These are phyloP conservation scores for Charadrius vociferus DNA, from an alignment of 2,113 vertebrate species.

Conservation along the genomic window DNA sequence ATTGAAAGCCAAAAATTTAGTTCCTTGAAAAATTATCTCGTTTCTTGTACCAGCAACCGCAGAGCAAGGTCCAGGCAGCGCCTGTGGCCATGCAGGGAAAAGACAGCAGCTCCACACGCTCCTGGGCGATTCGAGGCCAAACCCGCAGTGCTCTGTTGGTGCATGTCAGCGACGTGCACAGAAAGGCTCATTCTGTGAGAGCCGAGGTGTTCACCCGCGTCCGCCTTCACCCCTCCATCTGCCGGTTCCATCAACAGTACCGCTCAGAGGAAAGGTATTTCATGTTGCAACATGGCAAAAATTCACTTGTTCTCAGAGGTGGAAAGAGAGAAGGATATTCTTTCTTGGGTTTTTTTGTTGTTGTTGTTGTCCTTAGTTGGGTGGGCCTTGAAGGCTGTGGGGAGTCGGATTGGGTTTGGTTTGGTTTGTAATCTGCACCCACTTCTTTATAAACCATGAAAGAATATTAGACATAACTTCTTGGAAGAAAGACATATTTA, in stretches of 20 bases:
- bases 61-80: neutral
- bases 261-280: neutral
- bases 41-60: no score
- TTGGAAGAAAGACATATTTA: neutral
- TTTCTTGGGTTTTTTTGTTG: neutral
- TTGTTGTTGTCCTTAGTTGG: no score
- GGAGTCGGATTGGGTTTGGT: neutral
- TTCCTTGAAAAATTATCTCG: neutral
- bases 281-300: neutral
- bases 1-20: neutral
- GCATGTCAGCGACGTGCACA: rapidly evolving
- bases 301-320: neutral
- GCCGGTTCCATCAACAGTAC: neutral
- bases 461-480: neutral
- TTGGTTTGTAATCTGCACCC: neutral
- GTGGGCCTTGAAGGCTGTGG: neutral
- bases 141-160: neutral
- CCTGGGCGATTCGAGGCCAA: neutral
- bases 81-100: neutral
- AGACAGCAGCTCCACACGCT: neutral
- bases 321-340: neutral
- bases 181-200: neutral
- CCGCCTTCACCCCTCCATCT: neutral
- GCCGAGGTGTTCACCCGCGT: rapidly evolving
- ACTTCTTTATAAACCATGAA: neutral